Percentiles rank a stretch among this genome's conserved stretches.
These are phyloP conservation scores for Patella depressa DNA, from an alignment of 2,888 invertebrate genomes.

Conservation along the genomic window DNA sequence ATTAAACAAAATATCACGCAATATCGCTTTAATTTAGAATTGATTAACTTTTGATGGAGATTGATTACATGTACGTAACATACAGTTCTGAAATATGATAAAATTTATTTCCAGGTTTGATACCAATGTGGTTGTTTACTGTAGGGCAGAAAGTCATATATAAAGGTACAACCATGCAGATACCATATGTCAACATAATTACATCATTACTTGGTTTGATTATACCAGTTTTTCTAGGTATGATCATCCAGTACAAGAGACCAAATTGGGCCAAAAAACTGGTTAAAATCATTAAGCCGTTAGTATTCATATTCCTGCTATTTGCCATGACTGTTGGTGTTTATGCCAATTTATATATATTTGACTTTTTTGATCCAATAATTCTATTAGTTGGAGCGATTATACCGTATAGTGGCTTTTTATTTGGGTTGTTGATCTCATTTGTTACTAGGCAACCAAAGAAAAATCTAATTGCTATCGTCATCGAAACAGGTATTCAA, in stretches of 20 bases:
- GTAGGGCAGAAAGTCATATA: conserved; percentile 66
- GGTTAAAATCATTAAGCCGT: conserved; percentile 68
- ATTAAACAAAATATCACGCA: too few relatives aligned
- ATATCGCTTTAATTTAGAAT: too few relatives aligned
- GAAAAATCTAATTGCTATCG: conserved; percentile 79
- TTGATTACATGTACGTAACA: too few relatives aligned
- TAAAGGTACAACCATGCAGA: conserved; percentile 62
- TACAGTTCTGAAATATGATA: not conserved
- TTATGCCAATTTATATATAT: conserved; percentile 72
- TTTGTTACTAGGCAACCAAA: conserved; percentile 64
- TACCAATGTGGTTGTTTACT: conserved; percentile 74
- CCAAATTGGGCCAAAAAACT: conserved; percentile 66
- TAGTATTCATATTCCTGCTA: conserved; percentile 71
- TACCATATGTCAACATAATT: conserved; percentile 72
- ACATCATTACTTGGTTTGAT: conserved; percentile 71
- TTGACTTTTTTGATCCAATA: conserved; percentile 67
- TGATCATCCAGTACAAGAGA: conserved; percentile 68
- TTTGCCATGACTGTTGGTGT: conserved; percentile 72
- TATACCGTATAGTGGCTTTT: conserved; percentile 72
- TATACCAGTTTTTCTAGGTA: conserved; percentile 72
- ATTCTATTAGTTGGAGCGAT: conserved; percentile 69
- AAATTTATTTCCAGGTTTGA: conserved; percentile 69
- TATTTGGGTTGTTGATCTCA: conserved; percentile 70
- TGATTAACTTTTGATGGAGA: too few relatives aligned
- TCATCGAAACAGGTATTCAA: conserved; percentile 88